Base-by-base conservation (phyloP, 1,140 invertebrate species). In the Drosophila athabasca region DNA sequence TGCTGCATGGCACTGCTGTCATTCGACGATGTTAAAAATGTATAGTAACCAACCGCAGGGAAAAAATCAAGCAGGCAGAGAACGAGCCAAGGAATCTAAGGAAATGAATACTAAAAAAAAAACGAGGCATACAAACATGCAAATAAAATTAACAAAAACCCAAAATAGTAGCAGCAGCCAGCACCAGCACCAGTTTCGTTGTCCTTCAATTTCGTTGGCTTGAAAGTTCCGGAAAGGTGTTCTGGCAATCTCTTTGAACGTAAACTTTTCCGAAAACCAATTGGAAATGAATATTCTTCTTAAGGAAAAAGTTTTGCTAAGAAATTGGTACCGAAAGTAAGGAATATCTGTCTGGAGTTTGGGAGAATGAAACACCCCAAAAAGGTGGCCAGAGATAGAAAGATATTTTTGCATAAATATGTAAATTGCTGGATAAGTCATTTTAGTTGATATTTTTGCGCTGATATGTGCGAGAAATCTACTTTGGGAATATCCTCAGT, bases 81-180 rank as follows among this genome's bases (percentile, higher is more conserved):
- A 24, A 2, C 0, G 2, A 24, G 22, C 0, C 1, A 4, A 26
- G 49, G 17, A 24, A 66, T 55, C 69, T 62, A 76, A 69, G 65
- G 48, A 82, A 79, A 82, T 82, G 80, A 88, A 87, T 88, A 76
- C n/a, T n/a, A n/a, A n/a, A n/a, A n/a, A n/a, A n/a, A 88, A 87
- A 88, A 49, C 26, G 58, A 69, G 64, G 64, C 62, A 82, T 76
- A 88, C 82, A 87, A 71, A 85, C 58, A 78, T 78, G 83, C 79
- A 87, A 87, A 87, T 88, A 83, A 87, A 87, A 87, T 87, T 88
- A 87, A 87, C 70, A 82, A 39, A 81, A 79, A 73, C 61, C 3
- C 35, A 50, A 82, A 62, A 71, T 51, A 39, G 43, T 15, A 65
- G 53, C 46, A 11, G 22, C 39, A 43, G 22, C 29, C 7, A 31